These are phyloP conservation scores for Petrocephalus microphthalmus DNA, from an alignment of 2,113 vertebrate species.

Conservation along the genomic window DNA sequence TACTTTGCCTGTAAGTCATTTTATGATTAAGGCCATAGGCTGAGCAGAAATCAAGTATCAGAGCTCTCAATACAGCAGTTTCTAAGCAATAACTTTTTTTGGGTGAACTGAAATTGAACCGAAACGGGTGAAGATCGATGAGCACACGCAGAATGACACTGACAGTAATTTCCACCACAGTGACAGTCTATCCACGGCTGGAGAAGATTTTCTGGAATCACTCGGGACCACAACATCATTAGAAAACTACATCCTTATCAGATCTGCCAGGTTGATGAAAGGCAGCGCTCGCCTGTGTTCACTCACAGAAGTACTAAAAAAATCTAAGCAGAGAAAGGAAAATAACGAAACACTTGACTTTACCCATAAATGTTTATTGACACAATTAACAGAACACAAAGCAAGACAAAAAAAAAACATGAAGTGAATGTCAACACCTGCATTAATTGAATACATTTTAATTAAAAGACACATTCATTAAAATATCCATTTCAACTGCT, in stretches of 20 bases:
- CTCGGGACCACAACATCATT: neutral
- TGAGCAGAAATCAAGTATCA: neutral
- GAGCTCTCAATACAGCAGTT: neutral
- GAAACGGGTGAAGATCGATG: neutral
- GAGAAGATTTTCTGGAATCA: slow-evolving; percentile 11
- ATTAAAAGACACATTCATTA: neutral
- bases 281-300: neutral
- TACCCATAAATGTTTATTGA: neutral
- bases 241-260: neutral
- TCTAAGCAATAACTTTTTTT: neutral
- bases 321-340: neutral
- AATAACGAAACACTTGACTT: neutral
- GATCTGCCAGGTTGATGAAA: neutral
- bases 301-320: neutral
- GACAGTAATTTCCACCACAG: neutral
- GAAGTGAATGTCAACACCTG: neutral
- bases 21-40: neutral
- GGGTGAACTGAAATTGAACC: neutral
- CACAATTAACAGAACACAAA: neutral
- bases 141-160: neutral
- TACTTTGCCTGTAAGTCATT: neutral
- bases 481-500: neutral
- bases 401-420: neutral
- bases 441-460: neutral
- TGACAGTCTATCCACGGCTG: neutral